Conservation (phyloP, 2,888 invertebrate species). For the Dione juno region DNA sequence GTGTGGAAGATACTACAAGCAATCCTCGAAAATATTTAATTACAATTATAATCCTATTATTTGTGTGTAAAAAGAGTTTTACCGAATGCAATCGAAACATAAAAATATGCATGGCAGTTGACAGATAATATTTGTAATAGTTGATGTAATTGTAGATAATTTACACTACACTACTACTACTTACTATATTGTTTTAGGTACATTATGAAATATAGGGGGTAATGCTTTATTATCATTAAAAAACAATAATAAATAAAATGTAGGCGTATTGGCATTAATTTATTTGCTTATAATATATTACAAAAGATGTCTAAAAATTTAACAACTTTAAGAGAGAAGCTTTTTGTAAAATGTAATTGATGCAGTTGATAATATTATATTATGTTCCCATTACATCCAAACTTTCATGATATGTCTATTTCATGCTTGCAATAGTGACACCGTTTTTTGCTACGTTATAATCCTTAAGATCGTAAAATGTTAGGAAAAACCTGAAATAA, state of each 20-base stretch:
- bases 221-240: background rate
- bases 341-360: background rate
- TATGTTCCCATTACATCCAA: background rate
- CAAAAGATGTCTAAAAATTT: background rate
- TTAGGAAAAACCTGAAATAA: conserved; percentile 65
- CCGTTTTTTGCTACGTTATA: conserved; percentile 55
- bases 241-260: background rate
- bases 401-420: background rate
- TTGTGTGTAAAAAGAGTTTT: too few species aligned
- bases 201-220: background rate
- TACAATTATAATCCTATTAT: too few species aligned
- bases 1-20: too few species aligned
- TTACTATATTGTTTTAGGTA: too few species aligned
- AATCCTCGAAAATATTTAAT: too few species aligned
- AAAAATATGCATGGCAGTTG: background rate
- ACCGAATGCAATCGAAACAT: conserved; percentile 3
- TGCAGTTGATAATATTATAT: background rate
- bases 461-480: conserved; percentile 61
- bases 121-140: too few species aligned
- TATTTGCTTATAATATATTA: background rate
- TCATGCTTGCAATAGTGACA: conserved; percentile 44
- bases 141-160: background rate
- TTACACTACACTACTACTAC: too few species aligned
- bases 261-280: background rate
- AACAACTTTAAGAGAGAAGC: background rate